Conservation (phyloP, 92 coral and sea anemone species). For the Umimayanthus chanpuru region DNA sequence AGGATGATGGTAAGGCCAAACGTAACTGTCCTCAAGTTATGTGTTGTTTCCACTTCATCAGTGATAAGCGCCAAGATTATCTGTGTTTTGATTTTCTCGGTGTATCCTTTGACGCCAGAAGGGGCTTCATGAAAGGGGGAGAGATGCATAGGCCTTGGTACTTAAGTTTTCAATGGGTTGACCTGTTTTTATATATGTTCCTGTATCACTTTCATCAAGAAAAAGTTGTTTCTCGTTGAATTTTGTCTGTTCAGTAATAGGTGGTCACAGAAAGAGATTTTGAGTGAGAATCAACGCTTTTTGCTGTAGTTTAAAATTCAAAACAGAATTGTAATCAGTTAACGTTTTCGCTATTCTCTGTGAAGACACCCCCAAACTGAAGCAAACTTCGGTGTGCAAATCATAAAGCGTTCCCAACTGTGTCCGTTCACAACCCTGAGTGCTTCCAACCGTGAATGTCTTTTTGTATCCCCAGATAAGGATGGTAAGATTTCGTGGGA, state of each 20-base stretch:
- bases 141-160: background rate
- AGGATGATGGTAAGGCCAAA: conserved; percentile 69
- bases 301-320: too few species aligned
- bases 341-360: too few species aligned
- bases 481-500: conserved; percentile 94
- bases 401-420: background rate
- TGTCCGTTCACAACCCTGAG: background rate
- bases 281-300: too few species aligned
- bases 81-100: background rate
- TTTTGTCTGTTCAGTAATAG: too few species aligned
- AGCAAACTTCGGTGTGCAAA: background rate
- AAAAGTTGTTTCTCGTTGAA: too few species aligned
- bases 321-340: too few species aligned
- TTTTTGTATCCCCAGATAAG: conserved; percentile 55
- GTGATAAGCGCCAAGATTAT: too few species aligned
- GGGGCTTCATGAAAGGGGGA: background rate
- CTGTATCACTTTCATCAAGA: background rate
- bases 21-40: background rate
- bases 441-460: background rate
- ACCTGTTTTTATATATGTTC: too few species aligned
- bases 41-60: background rate
- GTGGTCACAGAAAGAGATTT: too few species aligned
- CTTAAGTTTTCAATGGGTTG: background rate
- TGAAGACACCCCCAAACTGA: too few species aligned
- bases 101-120: background rate